phyloP scores from a whole-genome alignment of 2,888 invertebrate genomes.

The Lydus trimaculatus region DNA sequence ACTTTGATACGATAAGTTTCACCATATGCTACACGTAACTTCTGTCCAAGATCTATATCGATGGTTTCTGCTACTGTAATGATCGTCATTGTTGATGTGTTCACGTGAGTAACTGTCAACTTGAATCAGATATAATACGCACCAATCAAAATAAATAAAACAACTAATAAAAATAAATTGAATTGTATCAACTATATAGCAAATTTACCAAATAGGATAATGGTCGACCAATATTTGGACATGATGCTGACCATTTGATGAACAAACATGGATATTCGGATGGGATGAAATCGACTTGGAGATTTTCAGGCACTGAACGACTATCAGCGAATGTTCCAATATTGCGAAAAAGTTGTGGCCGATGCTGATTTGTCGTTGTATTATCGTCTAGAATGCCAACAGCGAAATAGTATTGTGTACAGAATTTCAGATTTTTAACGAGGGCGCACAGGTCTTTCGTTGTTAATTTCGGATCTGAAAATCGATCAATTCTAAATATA shows the following conservation, averaged over 20 bases:
- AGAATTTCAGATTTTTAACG: constrained; percentile 45
- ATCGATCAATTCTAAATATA: too few species aligned
- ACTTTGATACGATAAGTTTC: constrained; percentile 46
- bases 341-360: constrained; percentile 38
- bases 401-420: constrained; percentile 47
- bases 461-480: constrained; percentile 45
- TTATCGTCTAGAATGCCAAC: constrained; percentile 21
- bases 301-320: constrained; percentile 41
- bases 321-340: constrained; percentile 46
- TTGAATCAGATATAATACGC: constrained; percentile 19
- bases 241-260: constrained; percentile 51
- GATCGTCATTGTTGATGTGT: constrained; percentile 38
- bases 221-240: constrained; percentile 47
- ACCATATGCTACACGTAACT: constrained; percentile 44
- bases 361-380: constrained; percentile 8
- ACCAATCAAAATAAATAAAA: constrained; percentile 14
- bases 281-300: constrained; percentile 47
- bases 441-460: constrained; percentile 43
- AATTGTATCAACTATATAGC: constrained; percentile 4
- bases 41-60: constrained; percentile 42
- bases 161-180: neutral
- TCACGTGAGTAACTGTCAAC: constrained; percentile 44
- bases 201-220: constrained; percentile 48
- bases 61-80: constrained; percentile 44
- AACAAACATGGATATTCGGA: constrained; percentile 46